Conservation (phyloP, 2,797 vertebrate species). For the Parauchenoglanis ngamensis region DNA sequence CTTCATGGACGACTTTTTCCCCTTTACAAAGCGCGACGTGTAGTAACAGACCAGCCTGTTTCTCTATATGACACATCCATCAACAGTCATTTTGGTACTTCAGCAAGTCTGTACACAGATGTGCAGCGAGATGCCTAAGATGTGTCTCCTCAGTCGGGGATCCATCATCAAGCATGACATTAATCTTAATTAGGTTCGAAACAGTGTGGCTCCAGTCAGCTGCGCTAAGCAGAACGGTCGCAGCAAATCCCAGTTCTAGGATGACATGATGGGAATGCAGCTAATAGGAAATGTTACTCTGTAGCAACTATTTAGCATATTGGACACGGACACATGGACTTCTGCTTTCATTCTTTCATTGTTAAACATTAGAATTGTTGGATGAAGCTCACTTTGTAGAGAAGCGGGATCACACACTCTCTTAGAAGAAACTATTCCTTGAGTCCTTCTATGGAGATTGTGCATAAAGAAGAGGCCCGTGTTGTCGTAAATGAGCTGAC, state of each 20-base stretch:
- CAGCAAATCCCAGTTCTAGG: conserved; percentile 16
- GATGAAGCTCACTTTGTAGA: neutral
- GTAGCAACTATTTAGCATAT: neutral
- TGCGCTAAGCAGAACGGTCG: conserved; percentile 42
- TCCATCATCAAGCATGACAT: conserved; percentile 52
- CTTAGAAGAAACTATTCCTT: neutral
- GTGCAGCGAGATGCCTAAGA: neutral
- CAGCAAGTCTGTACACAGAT: conserved; percentile 20
- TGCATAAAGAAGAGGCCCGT: neutral
- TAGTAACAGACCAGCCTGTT: conserved; percentile 28
- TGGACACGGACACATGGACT: neutral
- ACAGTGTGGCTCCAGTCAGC: conserved; percentile 31
- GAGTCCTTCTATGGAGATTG: conserved; percentile 20
- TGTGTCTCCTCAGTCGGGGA: conserved; percentile 14
- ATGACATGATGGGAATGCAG: conserved; percentile 5
- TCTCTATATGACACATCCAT: conserved; percentile 36
- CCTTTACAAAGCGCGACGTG: neutral
- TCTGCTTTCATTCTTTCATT: conserved; percentile 15
- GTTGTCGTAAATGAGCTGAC: neutral
- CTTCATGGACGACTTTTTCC: conserved; percentile 1
- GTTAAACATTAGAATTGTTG: neutral
- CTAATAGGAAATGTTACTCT: conserved; percentile 14
- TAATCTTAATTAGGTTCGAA: conserved; percentile 53
- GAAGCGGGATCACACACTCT: neutral
- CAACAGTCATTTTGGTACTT: conserved; percentile 30